These are phyloP conservation scores for Pristionchus maxplancki DNA, from an alignment of 2,888 invertebrate species.

Conservation along the genomic window DNA sequence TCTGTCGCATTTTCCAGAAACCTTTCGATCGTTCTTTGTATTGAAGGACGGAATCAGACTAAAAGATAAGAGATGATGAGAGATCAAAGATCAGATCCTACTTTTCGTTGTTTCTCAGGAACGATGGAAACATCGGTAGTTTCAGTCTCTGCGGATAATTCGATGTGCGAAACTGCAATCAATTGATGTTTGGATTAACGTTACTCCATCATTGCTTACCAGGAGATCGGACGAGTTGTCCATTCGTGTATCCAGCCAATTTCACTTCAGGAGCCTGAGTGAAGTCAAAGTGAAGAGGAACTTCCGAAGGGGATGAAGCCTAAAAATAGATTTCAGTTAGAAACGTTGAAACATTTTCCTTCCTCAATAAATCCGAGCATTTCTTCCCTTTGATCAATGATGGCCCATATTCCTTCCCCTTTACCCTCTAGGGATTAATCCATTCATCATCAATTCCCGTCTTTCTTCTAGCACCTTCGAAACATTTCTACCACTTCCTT, in stretches of 20 bases:
- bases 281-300: constrained; percentile 18
- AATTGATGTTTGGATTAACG: neutral
- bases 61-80: neutral
- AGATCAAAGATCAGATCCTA: neutral
- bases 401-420: neutral
- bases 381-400: constrained; percentile 8
- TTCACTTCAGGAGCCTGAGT: neutral
- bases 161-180: neutral
- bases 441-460: constrained; percentile 4
- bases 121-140: neutral
- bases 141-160: neutral
- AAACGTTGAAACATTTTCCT: neutral
- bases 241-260: constrained; percentile 13
- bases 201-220: neutral
- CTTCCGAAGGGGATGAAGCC: neutral
- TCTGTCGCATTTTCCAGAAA: neutral
- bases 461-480: neutral
- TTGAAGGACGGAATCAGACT: constrained; percentile 35
- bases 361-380: constrained; percentile 9
- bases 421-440: neutral
- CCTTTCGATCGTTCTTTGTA: constrained; percentile 18
- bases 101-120: constrained; percentile 7
- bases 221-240: neutral
- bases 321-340: neutral
- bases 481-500: neutral